Evolutionary conservation across 2,113 vertebrate genomes (phyloP), one percentile per base, ranked within the genome.

Genomic region (Chitala chitala): DNA sequence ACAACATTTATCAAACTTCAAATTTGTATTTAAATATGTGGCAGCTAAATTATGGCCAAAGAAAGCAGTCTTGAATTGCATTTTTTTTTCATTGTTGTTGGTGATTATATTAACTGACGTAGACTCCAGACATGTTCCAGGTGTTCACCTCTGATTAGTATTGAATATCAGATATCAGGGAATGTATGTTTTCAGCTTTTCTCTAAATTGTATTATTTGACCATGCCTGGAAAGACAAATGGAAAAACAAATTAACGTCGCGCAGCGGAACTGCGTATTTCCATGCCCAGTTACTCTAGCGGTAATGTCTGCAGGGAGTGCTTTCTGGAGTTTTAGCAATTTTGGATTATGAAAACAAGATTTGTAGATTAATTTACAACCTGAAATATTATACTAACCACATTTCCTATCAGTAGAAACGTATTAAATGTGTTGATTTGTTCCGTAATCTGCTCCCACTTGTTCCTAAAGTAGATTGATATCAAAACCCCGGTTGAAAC

Each of bases 361-460:
- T 63, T 58, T 50, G 20, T 7, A 22, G 40, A 73, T 56, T 10
- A 40, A 63, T 73, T 73, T 31, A 63, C 26, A 68, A 68, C 38
- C n/a, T 6, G 36, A 17, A 26, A 58, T 50, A 42, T 63, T 48
- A 73, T 29, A 20, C 36, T 48, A 46, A 15, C 3, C 26, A 36
- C 56, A 50, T 63, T 31, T 50, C 56, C 48, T 33, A 51, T 13
- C 10, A 56, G 24, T 29, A 6, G 38, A 50, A 48, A 63, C 63
- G 26, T 36, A 63, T 63, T 73, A 61, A 73, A 50, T 22, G 40
- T 17, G 24, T 26, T 50, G 26, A 73, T 73, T 46, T 63, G 40
- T 8, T 4, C 15, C 17, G 12, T 40, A 33, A 10, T 46, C 31
- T 31, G 40, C 26, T 73, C 9, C 24, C 3, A 44, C 53, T 33